phyloP scores from a whole-genome alignment of 2,113 vertebrate genomes.

The Mesembrinibis cayennensis region DNA sequence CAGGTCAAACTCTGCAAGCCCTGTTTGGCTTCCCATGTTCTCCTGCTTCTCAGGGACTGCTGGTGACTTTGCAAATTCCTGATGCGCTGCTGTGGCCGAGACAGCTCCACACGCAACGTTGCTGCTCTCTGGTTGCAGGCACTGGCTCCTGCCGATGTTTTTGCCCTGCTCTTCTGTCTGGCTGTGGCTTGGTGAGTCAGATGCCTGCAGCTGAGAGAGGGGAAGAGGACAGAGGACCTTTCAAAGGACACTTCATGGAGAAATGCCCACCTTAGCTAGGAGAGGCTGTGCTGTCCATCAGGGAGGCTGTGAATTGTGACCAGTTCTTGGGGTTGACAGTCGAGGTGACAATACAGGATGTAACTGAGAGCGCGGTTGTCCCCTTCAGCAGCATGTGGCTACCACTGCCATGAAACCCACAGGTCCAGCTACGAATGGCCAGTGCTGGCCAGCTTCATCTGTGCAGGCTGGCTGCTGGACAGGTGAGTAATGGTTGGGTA shows the following conservation, averaged over 20 bases:
- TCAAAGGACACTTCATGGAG: neutral
- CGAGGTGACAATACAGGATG: neutral
- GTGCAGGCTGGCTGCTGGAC: neutral
- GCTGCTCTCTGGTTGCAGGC: neutral
- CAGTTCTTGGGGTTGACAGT: accelerated
- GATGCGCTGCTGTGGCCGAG: neutral
- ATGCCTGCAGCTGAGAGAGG: neutral
- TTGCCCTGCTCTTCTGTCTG: neutral
- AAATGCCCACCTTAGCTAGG: neutral
- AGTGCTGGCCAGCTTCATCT: neutral
- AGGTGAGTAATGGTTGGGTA: neutral
- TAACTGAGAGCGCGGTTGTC: neutral
- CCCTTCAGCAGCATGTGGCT: neutral
- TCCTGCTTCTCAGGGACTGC: neutral
- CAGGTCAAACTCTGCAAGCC: neutral
- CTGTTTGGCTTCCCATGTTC: neutral
- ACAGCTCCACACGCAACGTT: accelerated
- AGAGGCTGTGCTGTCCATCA: neutral
- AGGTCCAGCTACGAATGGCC: neutral
- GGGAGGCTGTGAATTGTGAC: neutral
- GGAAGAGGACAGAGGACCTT: neutral
- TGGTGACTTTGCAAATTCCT: neutral
- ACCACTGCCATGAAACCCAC: neutral
- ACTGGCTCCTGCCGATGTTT: neutral
- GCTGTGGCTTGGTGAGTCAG: neutral